Evolutionary conservation across 2,113 vertebrate species (phyloP), one percentile per base, ranked within the genome.

Genomic region (Gobius niger): DNA sequence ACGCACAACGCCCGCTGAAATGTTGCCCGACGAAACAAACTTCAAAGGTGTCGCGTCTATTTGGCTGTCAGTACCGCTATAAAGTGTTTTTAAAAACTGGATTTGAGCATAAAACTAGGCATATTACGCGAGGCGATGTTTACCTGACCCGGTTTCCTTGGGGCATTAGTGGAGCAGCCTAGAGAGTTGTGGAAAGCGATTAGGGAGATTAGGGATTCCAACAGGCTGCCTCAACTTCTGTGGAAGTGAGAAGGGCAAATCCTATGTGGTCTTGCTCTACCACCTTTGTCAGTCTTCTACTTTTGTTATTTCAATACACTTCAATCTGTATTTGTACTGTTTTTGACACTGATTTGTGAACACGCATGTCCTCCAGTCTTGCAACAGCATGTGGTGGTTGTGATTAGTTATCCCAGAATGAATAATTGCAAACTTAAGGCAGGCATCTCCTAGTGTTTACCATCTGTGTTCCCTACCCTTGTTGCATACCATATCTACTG

Each of bases 151-250:
- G 77, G 75, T 82, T 88, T 73, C 60, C 68, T 63, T 44, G 68
- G 62, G 12, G 86, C 49, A 75, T 85, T 78, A 83, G 57, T n/a
- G 34, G 74, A 68, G 61, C 73, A 68, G 59, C 47, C 76, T 77
- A 73, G 64, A 66, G 70, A 62, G 65, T 53, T 57, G 77, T 70
- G 66, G 76, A 85, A 83, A 78, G 86, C 80, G 91, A 93, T 92
- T 93, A 92, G 86, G 60, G 85, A 87, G 92, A 90, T 93, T 90
- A 89, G 80, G 86, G 87, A 87, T 83, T 76, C 77, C 82, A 67
- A 40, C 85, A 70, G 82, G 76, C 72, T 51, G 24, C 53, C 24
- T 16, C 42, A 64, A 68, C 76, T 76, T 60, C 65, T 52, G 15
- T 10, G 49, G 75, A 85, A 76, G 80, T 83, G 87, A 40, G 13